Base-by-base conservation (phyloP, 1,140 invertebrate species). In the Leguminivora glycinivorella region DNA sequence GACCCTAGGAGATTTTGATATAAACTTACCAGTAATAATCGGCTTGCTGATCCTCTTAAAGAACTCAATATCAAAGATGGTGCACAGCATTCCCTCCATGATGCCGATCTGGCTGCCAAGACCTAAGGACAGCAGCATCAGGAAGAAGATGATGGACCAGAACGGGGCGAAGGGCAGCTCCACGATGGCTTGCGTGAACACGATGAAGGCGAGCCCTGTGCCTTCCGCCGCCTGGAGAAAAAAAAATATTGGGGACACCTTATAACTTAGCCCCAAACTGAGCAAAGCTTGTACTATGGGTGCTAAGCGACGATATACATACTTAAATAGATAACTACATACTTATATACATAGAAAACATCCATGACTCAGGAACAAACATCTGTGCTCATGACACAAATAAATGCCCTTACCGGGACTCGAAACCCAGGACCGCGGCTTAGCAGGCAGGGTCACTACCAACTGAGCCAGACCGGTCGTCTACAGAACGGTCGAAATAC, bases 101-200 rank as follows among this genome's bases (percentile, higher is more conserved):
- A 98, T 97, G 66, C 97, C 97, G 84, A 98, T 98, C 92, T 98
- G 96, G 25, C 97, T 98, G 43, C 97, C 97, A 10, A 98, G 91
- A 4, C 97, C 97, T 24, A 98, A 93, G 0, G 96, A 96, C 9
- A 98, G 91, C 58, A 98, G 92, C 97, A 98, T 98, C 78, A 97
- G 90, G 92, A 98, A 98, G 93, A 98, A 98, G 38, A 98, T 95
- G 71, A 98, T 95, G 1, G 97, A 96, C 97, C 97, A 98, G 87
- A 98, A 97, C 17, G 97, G 97, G 1, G 97, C 95, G 10, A 95
- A 96, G 0, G 97, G 97, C 70, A 98, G 91, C 86, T 98, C 96
- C 4, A 98, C 95, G 78, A 98, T 98, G 0, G 97, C 97, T 90
- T 98, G 96, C 0, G 97, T 98, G 89, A 98, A 98, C 7, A 98